phyloP scores from a whole-genome alignment of 1,140 invertebrate genomes.

The Branchinecta lindahli region DNA sequence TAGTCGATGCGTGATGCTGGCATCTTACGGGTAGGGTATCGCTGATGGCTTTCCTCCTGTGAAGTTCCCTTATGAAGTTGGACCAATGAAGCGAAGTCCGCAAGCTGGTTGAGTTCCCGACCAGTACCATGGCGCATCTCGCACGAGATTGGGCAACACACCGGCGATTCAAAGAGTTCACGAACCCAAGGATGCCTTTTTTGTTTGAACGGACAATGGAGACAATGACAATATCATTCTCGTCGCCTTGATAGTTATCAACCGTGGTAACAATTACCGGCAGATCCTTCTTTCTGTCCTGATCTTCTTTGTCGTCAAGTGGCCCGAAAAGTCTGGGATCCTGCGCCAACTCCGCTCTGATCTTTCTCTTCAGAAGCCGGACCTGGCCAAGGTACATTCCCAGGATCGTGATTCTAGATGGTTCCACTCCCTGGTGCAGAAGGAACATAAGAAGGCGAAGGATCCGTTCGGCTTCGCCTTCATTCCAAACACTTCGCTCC shows the following conservation, averaged over 20 bases:
- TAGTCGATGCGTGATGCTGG: constrained; percentile 31
- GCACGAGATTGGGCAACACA: constrained; percentile 24
- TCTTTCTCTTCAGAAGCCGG: not conserved
- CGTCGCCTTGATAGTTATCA: constrained; percentile 24
- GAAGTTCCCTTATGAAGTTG: not conserved
- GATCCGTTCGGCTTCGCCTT: constrained; percentile 11
- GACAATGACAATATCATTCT: constrained; percentile 25
- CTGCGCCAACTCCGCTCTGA: not conserved
- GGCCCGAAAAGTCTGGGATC: not conserved
- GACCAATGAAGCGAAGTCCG: not conserved
- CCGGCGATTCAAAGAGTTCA: constrained; percentile 23
- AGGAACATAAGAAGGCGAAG: constrained; percentile 11
- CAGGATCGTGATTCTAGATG: constrained; percentile 11
- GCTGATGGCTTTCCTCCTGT: constrained; percentile 17
- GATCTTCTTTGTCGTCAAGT: not conserved
- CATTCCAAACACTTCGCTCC: constrained; percentile 10
- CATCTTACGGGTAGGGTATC: constrained; percentile 28
- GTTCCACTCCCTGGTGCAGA: constrained; percentile 8
- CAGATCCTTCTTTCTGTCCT: not conserved
- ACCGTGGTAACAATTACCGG: constrained; percentile 13
- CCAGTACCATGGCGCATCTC: constrained; percentile 18
- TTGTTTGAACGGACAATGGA: constrained; percentile 25
- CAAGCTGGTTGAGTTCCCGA: constrained; percentile 23
- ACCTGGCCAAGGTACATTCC: constrained; percentile 13
- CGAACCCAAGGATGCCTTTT: constrained; percentile 21